Evolutionary conservation across 1,140 invertebrate species (phyloP), one percentile per base, ranked within the genome.

Genomic region (Pseudomyrmex sp.): DNA sequence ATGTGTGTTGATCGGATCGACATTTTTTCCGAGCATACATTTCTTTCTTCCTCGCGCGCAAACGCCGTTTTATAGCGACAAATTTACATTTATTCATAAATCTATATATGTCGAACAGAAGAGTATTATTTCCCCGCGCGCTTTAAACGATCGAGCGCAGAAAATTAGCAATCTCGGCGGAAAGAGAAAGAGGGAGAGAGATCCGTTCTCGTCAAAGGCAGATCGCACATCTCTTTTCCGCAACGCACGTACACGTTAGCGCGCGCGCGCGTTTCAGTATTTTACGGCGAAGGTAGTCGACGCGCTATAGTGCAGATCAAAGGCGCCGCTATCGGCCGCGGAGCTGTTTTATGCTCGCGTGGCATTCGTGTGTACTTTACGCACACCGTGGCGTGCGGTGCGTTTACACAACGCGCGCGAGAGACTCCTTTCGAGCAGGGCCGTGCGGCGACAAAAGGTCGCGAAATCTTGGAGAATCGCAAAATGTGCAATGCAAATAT

Each of bases 271-370:
- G 86, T 88, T 88, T 90, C 86, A 89, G 88, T 89, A 88, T 91
- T 91, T 92, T 91, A 90, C 91, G 76, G 86, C 85, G 70, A 75
- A 89, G 83, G 83, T 88, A 85, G 88, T 85, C 79, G 61, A 62
- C 62, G 74, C 89, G 87, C 35, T 35, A 35, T 35, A 88, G 82
- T 84, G 73, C 68, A 90, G 62, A 90, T 92, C 91, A 92, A 92
- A 92, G 89, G 84, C 76, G 74, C 91, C 91, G 91, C 91, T 92
- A 92, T 92, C 91, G 86, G 84, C 5, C 88, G 86, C 89, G 90
- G 90, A 92, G 91, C 85, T 90, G 85, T 88, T 92, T 91, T 90
- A 91, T 90, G 85, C 87, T 88, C 91, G 89, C 85, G 86, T 85
- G 87, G 85, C 87, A 76, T 88, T 83, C 82, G 73, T 76, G 83